Percentiles rank a stretch among this genome's conserved stretches.
Evolutionary conservation across 2,888 invertebrate genomes (phyloP).

Genomic region (Seladonia tumulorum): DNA sequence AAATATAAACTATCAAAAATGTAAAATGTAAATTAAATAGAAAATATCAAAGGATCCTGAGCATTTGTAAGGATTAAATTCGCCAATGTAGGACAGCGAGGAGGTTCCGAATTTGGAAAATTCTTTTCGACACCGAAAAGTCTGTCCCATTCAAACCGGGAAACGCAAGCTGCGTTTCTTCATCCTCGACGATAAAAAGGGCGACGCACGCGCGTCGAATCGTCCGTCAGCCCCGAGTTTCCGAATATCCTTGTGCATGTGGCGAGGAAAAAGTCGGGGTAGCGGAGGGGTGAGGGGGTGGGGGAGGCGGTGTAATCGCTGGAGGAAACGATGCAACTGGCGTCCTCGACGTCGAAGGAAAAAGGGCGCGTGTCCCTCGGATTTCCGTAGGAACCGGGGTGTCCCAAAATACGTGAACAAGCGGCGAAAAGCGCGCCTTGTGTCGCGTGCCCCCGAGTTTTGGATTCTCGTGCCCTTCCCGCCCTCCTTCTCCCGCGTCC

Average conservation of each 20-base stretch:
- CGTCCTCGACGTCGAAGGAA: constrained; percentile 14
- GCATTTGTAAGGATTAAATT: too few species aligned
- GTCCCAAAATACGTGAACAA: constrained; percentile 69
- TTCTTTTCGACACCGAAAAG: not conserved
- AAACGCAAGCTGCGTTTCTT: constrained; percentile 10
- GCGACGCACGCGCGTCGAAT: not conserved
- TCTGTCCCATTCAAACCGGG: not conserved
- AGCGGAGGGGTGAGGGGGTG: not conserved
- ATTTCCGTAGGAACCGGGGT: constrained; percentile 7
- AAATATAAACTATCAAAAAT: too few species aligned
- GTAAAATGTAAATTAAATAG: too few species aligned
- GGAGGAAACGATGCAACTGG: constrained; percentile 33
- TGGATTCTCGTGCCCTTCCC: constrained; percentile 24
- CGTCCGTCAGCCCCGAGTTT: not conserved
- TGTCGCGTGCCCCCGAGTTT: constrained; percentile 64
- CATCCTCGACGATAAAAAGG: not conserved
- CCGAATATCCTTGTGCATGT: constrained; percentile 6
- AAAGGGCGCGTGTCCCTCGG: constrained; percentile 21
- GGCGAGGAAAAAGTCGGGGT: constrained; percentile 27
- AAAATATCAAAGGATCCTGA: too few species aligned
- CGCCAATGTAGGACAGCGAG: too few species aligned
- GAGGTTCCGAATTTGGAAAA: not conserved
- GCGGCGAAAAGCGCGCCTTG: constrained; percentile 39
- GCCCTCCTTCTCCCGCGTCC: not conserved
- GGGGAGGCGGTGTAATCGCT: not conserved